Conservation (phyloP, 2,888 invertebrate species). For the Tachina lurida region DNA sequence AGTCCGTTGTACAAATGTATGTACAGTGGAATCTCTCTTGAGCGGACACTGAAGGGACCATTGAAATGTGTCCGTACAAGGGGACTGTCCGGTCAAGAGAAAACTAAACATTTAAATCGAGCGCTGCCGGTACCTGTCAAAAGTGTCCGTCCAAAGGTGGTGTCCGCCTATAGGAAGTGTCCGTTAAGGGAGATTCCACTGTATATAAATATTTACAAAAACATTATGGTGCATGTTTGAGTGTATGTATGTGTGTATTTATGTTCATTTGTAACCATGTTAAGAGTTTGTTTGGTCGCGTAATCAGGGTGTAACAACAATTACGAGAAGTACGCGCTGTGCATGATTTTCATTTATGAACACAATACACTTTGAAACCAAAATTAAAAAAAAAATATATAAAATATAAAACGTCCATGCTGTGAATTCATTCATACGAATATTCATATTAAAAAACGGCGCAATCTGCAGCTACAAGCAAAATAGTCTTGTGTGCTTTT, state of each 20-base stretch:
- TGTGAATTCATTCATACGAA: slow-evolving; percentile 59
- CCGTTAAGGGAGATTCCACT: too few relatives aligned
- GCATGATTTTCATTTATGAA: slow-evolving; percentile 73
- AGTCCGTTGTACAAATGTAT: background rate
- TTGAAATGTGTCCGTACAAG: too few relatives aligned
- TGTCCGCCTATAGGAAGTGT: too few relatives aligned
- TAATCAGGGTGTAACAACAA: slow-evolving; percentile 81
- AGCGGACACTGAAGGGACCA: too few relatives aligned
- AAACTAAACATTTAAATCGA: too few relatives aligned
- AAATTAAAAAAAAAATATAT: background rate
- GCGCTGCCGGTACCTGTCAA: too few relatives aligned
- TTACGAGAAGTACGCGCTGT: slow-evolving; percentile 81
- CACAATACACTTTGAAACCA: slow-evolving; percentile 16
- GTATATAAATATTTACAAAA: background rate
- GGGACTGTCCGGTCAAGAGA: too few relatives aligned
- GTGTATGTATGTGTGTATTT: slow-evolving; percentile 16
- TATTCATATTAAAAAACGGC: slow-evolving; percentile 39
- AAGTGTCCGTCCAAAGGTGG: too few relatives aligned
- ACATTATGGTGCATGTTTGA: slow-evolving; percentile 18
- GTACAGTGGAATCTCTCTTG: too few relatives aligned
- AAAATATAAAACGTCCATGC: slow-evolving; percentile 19
- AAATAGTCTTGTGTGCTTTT: slow-evolving; percentile 6
- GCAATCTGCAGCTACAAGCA: slow-evolving; percentile 24
- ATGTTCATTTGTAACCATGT: slow-evolving; percentile 40
- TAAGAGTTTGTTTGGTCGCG: slow-evolving; percentile 75